These are phyloP conservation scores for Prosopocoilus inquinatus DNA, from an alignment of 2,888 invertebrate species.

Conservation along the genomic window DNA sequence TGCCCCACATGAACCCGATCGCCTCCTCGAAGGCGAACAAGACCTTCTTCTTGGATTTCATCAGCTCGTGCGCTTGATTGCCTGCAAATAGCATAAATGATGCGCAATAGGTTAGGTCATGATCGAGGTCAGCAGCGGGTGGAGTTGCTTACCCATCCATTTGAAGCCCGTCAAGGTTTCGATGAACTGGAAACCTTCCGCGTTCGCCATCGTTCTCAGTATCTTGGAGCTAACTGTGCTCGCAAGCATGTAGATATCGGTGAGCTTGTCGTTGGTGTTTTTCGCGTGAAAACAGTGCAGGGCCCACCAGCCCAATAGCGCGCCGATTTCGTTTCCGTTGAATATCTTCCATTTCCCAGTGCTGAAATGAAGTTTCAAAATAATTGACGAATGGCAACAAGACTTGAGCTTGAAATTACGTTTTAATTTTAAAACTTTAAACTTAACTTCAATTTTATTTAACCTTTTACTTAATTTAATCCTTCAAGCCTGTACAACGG, in stretches of 20 bases:
- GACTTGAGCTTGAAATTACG: too few relatives aligned
- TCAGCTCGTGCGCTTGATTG: slow-evolving; percentile 74
- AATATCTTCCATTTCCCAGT: slow-evolving; percentile 84
- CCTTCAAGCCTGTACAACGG: too few relatives aligned
- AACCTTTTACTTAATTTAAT: too few relatives aligned
- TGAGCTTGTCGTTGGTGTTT: slow-evolving; percentile 50
- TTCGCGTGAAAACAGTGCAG: slow-evolving; percentile 60
- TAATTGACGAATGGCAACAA: too few relatives aligned
- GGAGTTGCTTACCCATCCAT: slow-evolving; percentile 80
- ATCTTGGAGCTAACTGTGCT: slow-evolving; percentile 98
- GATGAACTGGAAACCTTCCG: slow-evolving; percentile 72
- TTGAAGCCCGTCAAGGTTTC: slow-evolving; percentile 99
- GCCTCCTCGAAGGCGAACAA: slow-evolving; percentile 98
- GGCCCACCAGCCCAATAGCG: slow-evolving; percentile 93
- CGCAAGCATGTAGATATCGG: slow-evolving; percentile 78
- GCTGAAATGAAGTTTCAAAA: slow-evolving; percentile 31
- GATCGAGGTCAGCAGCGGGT: too few relatives aligned
- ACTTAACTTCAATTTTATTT: too few relatives aligned
- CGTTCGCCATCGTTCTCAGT: slow-evolving; percentile 73
- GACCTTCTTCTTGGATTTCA: slow-evolving; percentile 70
- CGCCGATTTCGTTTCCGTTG: slow-evolving; percentile 93
- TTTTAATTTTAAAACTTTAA: too few relatives aligned
- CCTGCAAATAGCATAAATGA: slow-evolving; percentile 46
- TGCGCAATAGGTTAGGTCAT: too few relatives aligned
- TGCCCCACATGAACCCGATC: slow-evolving; percentile 96